Evolutionary conservation across 2,888 invertebrate species (phyloP), one percentile per base, ranked within the genome.

Genomic region (Drosophila kanekoi): DNA sequence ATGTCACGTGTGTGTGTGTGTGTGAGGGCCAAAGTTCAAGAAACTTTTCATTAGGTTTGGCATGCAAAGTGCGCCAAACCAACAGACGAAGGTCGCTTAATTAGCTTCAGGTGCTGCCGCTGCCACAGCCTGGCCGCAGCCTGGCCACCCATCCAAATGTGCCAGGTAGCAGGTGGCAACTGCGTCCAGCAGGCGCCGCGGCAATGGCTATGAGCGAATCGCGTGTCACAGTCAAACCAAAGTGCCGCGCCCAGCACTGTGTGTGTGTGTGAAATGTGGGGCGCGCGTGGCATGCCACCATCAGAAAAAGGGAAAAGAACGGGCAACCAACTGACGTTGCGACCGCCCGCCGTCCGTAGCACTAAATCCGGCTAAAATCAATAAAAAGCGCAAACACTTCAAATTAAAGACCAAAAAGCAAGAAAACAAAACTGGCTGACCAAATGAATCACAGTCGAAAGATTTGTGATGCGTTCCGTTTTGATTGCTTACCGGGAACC

Each of bases 361-460:
- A 44, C 69, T 18, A 58, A 84, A 85, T 87, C 77, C 83, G 83
- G 79, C 85, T 71, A 82, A 85, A 85, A 85, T 85, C 85, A 85
- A 85, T 85, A 85, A 79, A 70, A 74, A 67, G 41, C 67, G 71
- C 67, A 80, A 76, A 81, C 68, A 74, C 84, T 81, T 79, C 13
- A n/a, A 63, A 32, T 41, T 23, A 41, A 54, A 18, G 18, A 18
- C 18, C 18, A 18, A 1, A 16, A 16, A 33, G 13, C 38, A 41
- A 52, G 41, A 44, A 49, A 23, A 16, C 45, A 14, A 28, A 52
- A n/a, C 10, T 16, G 10, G 9, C 40, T n/a, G 33, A 3, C 35
- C 10, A 51, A 54, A 58, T 75, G 76, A 75, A 72, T 79, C 79
- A 78, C 72, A 41, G 43, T 18, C 16, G 54, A 51, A 72, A 62